These are phyloP conservation scores for Antrozous pallidus DNA, from an alignment of 2,797 vertebrate species.

Conservation along the genomic window DNA sequence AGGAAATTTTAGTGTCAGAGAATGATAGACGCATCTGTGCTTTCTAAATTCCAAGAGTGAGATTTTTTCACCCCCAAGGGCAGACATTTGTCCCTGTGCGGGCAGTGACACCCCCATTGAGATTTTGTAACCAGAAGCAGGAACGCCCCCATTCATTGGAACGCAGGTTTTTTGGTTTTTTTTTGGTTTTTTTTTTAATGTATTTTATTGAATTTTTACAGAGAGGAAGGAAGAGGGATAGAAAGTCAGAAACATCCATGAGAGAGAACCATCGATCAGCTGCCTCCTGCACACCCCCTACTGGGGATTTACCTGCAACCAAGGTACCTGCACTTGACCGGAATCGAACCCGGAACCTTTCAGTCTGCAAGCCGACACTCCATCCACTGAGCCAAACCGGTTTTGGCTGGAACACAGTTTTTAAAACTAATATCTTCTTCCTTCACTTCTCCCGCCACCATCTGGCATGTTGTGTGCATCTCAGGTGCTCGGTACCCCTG, in stretches of 20 bases:
- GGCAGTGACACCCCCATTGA: background rate
- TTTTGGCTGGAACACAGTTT: background rate
- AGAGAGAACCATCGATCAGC: too few relatives aligned
- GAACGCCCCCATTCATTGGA: background rate
- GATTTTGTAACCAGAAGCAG: background rate
- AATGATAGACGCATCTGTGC: background rate
- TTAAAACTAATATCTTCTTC: background rate
- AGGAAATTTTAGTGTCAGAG: background rate
- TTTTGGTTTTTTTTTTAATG: too few relatives aligned
- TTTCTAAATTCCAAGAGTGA: background rate
- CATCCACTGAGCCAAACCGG: too few relatives aligned
- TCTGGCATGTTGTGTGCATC: rapidly evolving
- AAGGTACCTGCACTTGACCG: too few relatives aligned
- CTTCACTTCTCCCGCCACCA: rapidly evolving
- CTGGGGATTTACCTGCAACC: too few relatives aligned
- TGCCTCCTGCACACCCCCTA: too few relatives aligned
- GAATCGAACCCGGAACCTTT: too few relatives aligned
- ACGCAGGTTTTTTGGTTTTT: background rate
- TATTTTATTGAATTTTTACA: too few relatives aligned
- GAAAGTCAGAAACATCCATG: too few relatives aligned
- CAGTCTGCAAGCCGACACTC: too few relatives aligned
- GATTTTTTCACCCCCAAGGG: background rate
- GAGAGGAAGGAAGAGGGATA: too few relatives aligned
- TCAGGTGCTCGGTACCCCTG: background rate
- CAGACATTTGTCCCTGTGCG: background rate